phyloP scores from a whole-genome alignment of 2,113 vertebrate genomes.

The Megaceryle maxima region DNA sequence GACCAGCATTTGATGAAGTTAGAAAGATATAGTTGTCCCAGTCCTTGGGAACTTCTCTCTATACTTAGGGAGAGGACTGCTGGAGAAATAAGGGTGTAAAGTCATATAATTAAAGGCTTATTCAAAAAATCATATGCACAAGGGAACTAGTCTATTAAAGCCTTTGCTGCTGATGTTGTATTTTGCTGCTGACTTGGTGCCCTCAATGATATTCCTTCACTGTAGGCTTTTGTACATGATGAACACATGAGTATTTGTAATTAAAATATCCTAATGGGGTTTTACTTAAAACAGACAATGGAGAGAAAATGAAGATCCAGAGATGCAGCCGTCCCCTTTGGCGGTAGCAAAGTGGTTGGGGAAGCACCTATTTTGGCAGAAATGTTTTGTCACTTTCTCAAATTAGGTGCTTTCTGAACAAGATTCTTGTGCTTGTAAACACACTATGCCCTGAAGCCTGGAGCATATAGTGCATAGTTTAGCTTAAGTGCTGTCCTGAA shows the following conservation, averaged over 20 bases:
- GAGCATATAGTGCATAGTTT: background rate
- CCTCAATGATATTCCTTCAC: background rate
- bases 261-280: background rate
- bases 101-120: background rate
- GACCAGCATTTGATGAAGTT: background rate
- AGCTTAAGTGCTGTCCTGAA: background rate
- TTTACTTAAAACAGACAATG: background rate
- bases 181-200: background rate
- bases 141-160: background rate
- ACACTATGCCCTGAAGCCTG: background rate
- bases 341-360: background rate
- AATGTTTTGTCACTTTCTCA: background rate
- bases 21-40: background rate
- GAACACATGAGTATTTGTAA: background rate
- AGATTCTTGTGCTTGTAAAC: background rate
- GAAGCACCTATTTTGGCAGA: background rate
- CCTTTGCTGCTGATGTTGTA: fast-evolving
- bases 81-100: background rate
- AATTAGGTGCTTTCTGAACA: background rate
- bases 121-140: background rate
- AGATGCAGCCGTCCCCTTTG: background rate
- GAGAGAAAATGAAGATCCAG: background rate
- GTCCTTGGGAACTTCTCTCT: background rate
- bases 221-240: background rate
- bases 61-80: background rate